A percentile compares a stretch with the other conserved stretches of the same genome.
phyloP scores from a whole-genome alignment of 2,888 invertebrate species.

The Rapana venosa region DNA sequence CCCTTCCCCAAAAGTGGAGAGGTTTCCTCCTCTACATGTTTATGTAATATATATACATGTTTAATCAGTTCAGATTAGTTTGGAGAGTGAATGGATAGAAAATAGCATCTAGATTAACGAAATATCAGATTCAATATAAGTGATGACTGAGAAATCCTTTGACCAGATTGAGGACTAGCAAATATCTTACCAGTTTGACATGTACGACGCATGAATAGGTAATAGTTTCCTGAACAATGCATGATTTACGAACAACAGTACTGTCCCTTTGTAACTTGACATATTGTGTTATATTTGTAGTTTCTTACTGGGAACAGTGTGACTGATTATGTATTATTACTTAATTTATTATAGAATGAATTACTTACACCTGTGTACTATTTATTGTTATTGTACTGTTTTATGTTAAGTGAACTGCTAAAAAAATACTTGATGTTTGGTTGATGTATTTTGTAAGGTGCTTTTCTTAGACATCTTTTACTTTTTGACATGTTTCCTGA shows the following conservation, averaged over 20 bases:
- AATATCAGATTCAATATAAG: not conserved
- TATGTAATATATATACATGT: too few relatives aligned
- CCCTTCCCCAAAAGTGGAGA: too few relatives aligned
- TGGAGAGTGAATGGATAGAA: not conserved
- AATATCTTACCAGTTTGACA: not conserved
- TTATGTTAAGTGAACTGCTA: too few relatives aligned
- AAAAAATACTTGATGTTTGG: too few relatives aligned
- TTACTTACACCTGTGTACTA: too few relatives aligned
- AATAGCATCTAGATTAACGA: not conserved
- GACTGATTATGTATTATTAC: not conserved
- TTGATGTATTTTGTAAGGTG: not conserved
- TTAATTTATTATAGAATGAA: not conserved
- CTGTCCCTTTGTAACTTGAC: not conserved
- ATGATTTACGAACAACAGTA: not conserved
- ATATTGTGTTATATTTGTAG: constrained; percentile 12
- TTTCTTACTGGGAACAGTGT: not conserved
- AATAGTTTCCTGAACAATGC: not conserved
- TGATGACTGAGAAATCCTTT: not conserved
- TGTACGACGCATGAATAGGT: not conserved
- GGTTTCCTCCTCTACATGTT: too few relatives aligned
- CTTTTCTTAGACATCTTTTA: not conserved
- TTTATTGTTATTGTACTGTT: too few relatives aligned
- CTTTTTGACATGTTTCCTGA: not conserved
- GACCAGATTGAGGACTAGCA: not conserved
- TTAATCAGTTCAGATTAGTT: too few relatives aligned